Percentiles rank a stretch among this genome's conserved stretches.
These are phyloP conservation scores for Nemotelus nigrinus DNA, from an alignment of 2,888 invertebrate genomes.

Conservation along the genomic window DNA sequence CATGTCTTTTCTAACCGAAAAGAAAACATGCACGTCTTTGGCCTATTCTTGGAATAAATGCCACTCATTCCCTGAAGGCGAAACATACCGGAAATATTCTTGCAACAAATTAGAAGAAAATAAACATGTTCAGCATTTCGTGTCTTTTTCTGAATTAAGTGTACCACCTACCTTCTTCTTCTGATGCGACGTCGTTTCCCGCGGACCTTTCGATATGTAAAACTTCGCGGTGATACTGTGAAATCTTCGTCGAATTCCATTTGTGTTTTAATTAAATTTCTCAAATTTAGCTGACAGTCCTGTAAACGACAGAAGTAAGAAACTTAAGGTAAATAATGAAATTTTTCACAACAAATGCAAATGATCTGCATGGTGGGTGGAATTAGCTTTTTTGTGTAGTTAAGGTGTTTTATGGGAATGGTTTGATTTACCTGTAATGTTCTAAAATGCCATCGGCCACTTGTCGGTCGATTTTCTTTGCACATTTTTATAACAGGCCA, in stretches of 20 bases:
- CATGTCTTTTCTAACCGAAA: too few species aligned
- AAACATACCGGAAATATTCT: too few species aligned
- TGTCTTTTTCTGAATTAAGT: too few species aligned
- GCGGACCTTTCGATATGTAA: constrained; percentile 62
- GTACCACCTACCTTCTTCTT: constrained; percentile 52
- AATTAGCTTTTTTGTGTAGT: too few species aligned
- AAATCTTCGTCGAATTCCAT: constrained; percentile 65
- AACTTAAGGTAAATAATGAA: not conserved
- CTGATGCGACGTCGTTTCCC: constrained; percentile 62
- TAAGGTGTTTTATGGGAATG: too few species aligned
- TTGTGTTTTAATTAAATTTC: constrained; percentile 64
- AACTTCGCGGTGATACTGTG: constrained; percentile 63
- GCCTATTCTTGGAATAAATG: too few species aligned
- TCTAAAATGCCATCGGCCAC: constrained; percentile 63
- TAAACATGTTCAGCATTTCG: too few species aligned
- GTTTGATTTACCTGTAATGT: constrained; percentile 59
- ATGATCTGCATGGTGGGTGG: not conserved
- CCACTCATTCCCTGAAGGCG: too few species aligned
- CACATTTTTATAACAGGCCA: constrained; percentile 63
- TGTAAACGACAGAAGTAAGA: constrained; percentile 48
- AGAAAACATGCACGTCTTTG: too few species aligned
- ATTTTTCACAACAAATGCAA: not conserved
- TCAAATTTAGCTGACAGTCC: constrained; percentile 65
- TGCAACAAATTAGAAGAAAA: too few species aligned
- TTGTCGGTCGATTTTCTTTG: constrained; percentile 57